Evolutionary conservation across 2,797 vertebrate genomes (phyloP), one percentile per base, ranked within the genome.

Genomic region (Chiroxiphia lanceolata): DNA sequence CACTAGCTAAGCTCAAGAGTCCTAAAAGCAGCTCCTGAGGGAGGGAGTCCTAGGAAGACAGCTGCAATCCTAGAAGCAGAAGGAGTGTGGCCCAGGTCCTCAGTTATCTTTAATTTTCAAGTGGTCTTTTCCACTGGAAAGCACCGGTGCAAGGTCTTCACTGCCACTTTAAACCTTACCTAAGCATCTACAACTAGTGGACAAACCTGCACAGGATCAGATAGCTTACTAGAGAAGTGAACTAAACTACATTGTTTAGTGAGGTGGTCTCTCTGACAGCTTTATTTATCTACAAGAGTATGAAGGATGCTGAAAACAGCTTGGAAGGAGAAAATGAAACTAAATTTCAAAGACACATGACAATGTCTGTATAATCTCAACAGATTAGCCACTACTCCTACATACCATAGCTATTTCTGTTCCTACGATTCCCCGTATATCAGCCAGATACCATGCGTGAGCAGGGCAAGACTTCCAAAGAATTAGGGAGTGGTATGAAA

Each of bases 241-340:
- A 93, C n/a, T n/a, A n/a, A 92, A 87, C 83, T 29, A 50, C 31
- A 13, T 61, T 90, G 31, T 40, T 90, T 89, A 31, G 72, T 36
- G 60, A 79, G 77, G 33, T 81, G 50, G 47, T 92, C 29, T 80
- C 38, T 91, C 88, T 89, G 84, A 45, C 81, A 90, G 68, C 22
- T 83, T 82, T 34, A 18, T 93, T 90, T 82, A 87, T 59, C 59
- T 82, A 36, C 20, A 26, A 77, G 53, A 27, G 11, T 57, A 89
- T 63, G 53, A 60, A 94, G 74, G 33, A 84, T 68, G 56, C 67
- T 72, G 48, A 70, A 82, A 95, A 84, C 12, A 80, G 51, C 88
- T 82, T 70, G 27, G n/a, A 89, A 83, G 72, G 51, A 85, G 71
- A 95, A 79, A 86, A 93, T 27, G 11, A 93, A 95, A 88, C 23